Evolutionary conservation across 2,797 vertebrate genomes (phyloP).

Genomic region (Lithobates sylvaticus): DNA sequence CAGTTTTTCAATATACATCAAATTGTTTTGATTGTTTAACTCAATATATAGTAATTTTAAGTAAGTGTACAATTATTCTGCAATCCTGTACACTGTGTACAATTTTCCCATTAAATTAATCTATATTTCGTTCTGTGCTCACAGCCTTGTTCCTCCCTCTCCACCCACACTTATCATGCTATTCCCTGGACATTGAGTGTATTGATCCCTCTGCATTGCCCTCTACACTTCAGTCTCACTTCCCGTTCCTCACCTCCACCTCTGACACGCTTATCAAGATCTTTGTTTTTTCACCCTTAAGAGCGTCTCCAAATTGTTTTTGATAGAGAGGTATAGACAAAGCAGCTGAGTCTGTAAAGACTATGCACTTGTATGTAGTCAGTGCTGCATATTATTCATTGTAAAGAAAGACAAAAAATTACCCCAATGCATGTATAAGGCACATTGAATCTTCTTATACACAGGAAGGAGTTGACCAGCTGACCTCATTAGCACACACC

Average conservation of each 20-base stretch:
- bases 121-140: background rate
- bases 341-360: background rate
- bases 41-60: too few relatives aligned
- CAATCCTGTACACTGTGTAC: too few relatives aligned
- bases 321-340: slow-evolving; percentile 8
- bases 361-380: background rate
- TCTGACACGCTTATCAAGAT: slow-evolving; percentile 28
- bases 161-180: background rate
- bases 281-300: slow-evolving; percentile 13
- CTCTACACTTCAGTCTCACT: slow-evolving; percentile 37
- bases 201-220: slow-evolving; percentile 19
- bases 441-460: too few relatives aligned
- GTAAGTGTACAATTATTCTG: too few relatives aligned
- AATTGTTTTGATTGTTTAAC: too few relatives aligned
- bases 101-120: too few relatives aligned
- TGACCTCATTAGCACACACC: too few relatives aligned
- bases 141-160: background rate
- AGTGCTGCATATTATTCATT: background rate
- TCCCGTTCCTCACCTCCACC: slow-evolving; percentile 17
- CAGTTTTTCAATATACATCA: too few relatives aligned
- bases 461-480: too few relatives aligned
- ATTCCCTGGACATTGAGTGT: slow-evolving; percentile 16
- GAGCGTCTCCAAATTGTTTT: slow-evolving; percentile 10
- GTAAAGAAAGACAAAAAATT: too few relatives aligned
- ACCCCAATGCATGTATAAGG: too few relatives aligned